A percentile compares a stretch with the other conserved stretches of the same genome.
phyloP scores from a whole-genome alignment of 2,888 invertebrate species.

The Gandaritis pyraliata region DNA sequence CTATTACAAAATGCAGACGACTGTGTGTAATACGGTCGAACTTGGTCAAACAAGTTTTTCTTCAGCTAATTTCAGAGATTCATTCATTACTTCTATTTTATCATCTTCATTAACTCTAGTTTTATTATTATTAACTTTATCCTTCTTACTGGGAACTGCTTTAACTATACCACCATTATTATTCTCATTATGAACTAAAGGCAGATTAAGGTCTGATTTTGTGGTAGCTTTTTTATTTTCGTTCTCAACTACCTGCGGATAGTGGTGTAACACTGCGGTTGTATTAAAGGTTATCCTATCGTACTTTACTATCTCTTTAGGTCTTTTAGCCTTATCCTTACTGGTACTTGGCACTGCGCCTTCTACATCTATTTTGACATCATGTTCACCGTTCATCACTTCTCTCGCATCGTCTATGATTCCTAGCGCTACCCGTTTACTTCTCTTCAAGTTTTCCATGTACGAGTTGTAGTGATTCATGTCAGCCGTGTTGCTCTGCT shows the following conservation, averaged over 20 bases:
- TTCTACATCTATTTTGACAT: slow-evolving; percentile 53
- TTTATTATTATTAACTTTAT: slow-evolving; percentile 71
- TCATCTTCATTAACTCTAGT: slow-evolving; percentile 52
- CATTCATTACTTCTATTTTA: slow-evolving; percentile 58
- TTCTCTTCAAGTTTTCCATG: slow-evolving; percentile 74
- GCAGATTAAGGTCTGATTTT: slow-evolving; percentile 65
- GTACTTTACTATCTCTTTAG: slow-evolving; percentile 72
- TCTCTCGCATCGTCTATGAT: slow-evolving; percentile 74
- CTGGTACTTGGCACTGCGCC: slow-evolving; percentile 71
- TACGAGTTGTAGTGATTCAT: slow-evolving; percentile 77
- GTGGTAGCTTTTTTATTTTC: slow-evolving; percentile 51
- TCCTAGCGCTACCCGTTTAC: slow-evolving; percentile 71
- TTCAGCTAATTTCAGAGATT: slow-evolving; percentile 75
- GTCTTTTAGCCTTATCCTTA: slow-evolving; percentile 58
- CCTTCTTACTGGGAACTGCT: slow-evolving; percentile 47
- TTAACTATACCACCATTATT: slow-evolving; percentile 60
- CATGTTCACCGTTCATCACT: slow-evolving; percentile 58
- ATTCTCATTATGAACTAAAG: slow-evolving; percentile 57
- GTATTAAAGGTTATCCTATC: slow-evolving; percentile 79
- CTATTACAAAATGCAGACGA: slow-evolving; percentile 15
- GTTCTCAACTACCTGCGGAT: slow-evolving; percentile 70
- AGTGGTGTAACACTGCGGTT: slow-evolving; percentile 77
- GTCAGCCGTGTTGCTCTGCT: slow-evolving; percentile 76
- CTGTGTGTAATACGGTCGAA: not conserved
- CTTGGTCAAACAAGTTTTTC: slow-evolving; percentile 76